Base-by-base conservation (phyloP, 2,888 invertebrate genomes). In the Ceramica pisi region DNA sequence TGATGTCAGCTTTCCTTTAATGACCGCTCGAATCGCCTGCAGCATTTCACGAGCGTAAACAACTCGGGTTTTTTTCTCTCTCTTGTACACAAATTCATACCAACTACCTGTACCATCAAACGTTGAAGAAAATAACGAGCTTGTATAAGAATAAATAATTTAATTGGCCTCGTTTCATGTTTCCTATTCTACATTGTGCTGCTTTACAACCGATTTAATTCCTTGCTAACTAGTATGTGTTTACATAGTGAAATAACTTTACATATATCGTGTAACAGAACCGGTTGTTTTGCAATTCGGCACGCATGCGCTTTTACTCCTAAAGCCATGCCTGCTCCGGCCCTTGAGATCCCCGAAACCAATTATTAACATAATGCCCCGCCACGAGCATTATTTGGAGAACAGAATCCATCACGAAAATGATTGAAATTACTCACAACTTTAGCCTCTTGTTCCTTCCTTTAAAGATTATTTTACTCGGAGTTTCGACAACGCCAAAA, bases 1-100 rank as follows among this genome's bases (percentile, higher is more conserved):
- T 96, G 96, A 96, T 96, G 96, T 96, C 96, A 96, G 94, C 88
- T 87, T 89, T 92, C 92, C 93, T 92, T 91, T 93, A 93, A 93
- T 90, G 92, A 91, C 87, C 87, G 89, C 85, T 71, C 83, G 83
- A 81, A 85, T 88, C 87, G 92, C 93, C 91, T 87, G 89, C 84
- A 91, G 92, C 93, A 89, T 89, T 92, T 92, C 92, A 89, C 90
- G 89, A 91, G 88, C 92, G 89, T 90, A 90, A 91, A 90, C 88
- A 90, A 87, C 83, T 86, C 60, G 14, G 5, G 0, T 60, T 78
- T 87, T 87, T 83, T 83, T 86, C 6, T 87, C 86, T 86, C 78
- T 89, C 87, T 88, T 90, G 87, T 84, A 82, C 81, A 80, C 82
- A 86, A 83, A 86, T 85, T 87, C 78, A 80, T 86, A 83, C 81